Percentiles rank a stretch among this genome's conserved stretches.
phyloP scores from a whole-genome alignment of 1,140 invertebrate species.

The Limonius californicus region DNA sequence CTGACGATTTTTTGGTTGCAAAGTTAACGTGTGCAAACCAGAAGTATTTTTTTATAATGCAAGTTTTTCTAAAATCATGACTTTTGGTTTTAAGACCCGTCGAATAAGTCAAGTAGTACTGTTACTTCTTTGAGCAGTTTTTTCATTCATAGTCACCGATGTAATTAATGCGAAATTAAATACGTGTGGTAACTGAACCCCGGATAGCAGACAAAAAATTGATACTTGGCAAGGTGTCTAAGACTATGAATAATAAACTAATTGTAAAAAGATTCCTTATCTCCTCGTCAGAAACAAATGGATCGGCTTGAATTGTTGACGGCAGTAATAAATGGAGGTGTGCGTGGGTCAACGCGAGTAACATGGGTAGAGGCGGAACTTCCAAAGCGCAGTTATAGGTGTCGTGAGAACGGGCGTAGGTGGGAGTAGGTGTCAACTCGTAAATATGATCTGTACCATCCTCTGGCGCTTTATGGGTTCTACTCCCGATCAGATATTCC shows the following conservation, averaged over 20 bases:
- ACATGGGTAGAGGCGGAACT: slow-evolving; percentile 18
- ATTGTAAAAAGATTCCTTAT: not conserved
- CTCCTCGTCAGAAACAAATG: slow-evolving; percentile 1
- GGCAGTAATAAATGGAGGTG: slow-evolving; percentile 22
- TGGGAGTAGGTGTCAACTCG: slow-evolving; percentile 9
- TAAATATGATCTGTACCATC: slow-evolving; percentile 1
- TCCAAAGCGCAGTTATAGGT: slow-evolving; percentile 7
- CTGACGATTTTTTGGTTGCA: too few species aligned
- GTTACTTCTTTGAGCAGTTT: too few species aligned
- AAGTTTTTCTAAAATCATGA: too few species aligned
- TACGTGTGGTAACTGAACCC: too few species aligned
- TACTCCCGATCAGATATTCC: not conserved
- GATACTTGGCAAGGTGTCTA: too few species aligned
- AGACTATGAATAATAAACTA: not conserved
- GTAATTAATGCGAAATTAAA: too few species aligned
- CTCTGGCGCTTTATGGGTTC: not conserved
- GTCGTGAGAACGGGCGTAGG: slow-evolving; percentile 21
- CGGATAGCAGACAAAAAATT: too few species aligned
- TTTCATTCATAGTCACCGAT: too few species aligned
- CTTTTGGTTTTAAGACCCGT: too few species aligned
- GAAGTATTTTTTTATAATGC: too few species aligned
- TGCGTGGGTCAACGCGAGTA: slow-evolving; percentile 23
- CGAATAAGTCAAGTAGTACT: too few species aligned
- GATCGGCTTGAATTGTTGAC: not conserved
- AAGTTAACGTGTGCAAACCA: too few species aligned